Percentiles rank a stretch among this genome's conserved stretches.
These are phyloP conservation scores for Lonchura striata DNA, from an alignment of 2,113 vertebrate genomes.

Conservation along the genomic window DNA sequence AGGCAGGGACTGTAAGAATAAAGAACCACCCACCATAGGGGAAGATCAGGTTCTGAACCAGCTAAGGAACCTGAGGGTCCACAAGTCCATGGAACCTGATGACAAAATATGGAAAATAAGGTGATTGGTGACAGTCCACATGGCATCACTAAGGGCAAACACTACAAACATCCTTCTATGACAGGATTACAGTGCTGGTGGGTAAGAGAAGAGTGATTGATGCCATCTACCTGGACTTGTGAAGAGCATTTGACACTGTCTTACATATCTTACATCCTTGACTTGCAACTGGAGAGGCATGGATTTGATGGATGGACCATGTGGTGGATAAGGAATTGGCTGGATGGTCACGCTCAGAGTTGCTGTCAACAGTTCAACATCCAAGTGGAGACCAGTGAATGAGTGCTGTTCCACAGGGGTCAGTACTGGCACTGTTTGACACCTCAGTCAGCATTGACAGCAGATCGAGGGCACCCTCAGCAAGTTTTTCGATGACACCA, in stretches of 20 bases:
- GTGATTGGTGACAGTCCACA: neutral
- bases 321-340: neutral
- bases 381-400: neutral
- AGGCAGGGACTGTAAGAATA: neutral
- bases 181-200: neutral
- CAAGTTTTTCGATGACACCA: neutral
- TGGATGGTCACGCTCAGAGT: neutral
- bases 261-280: neutral
- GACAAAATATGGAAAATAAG: neutral
- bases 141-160: neutral
- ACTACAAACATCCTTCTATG: neutral
- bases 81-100: neutral
- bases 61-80: neutral
- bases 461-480: accelerated
- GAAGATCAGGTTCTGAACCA: neutral
- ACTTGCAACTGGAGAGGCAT: neutral
- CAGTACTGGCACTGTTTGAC: accelerated
- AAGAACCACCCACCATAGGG: neutral
- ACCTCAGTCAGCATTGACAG: accelerated
- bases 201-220: neutral
- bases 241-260: neutral
- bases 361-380: neutral
- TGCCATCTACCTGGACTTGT: neutral
- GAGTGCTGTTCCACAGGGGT: neutral
- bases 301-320: neutral